Conservation (phyloP, 2,797 vertebrate species). For the Megalops cyprinoides region DNA sequence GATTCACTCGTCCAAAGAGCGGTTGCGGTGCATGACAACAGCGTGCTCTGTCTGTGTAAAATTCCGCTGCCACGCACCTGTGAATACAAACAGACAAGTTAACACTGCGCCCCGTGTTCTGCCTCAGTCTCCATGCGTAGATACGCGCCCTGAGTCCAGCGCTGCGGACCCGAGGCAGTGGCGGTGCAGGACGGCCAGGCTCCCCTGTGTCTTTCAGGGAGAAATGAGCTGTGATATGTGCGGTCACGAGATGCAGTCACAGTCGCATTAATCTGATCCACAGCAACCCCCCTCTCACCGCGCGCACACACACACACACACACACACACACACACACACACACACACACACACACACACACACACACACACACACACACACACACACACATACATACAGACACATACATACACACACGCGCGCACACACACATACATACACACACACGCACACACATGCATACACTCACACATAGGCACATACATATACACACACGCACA, state of each 20-base stretch:
- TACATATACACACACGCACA: constrained; percentile 44
- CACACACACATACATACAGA: constrained; percentile 46
- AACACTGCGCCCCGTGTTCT: too few relatives aligned
- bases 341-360: constrained; percentile 30
- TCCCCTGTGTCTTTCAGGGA: background rate
- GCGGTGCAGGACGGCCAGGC: background rate
- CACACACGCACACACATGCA: constrained; percentile 35
- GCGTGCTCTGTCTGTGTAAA: background rate
- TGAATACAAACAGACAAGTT: background rate
- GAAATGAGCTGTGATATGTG: constrained; percentile 12
- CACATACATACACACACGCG: constrained; percentile 44
- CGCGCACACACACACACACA: constrained; percentile 49
- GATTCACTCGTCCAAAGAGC: background rate
- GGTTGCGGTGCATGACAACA: background rate
- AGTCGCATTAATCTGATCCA: background rate
- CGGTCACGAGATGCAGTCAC: constrained; percentile 8
- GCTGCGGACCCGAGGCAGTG: background rate
- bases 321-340: constrained; percentile 43
- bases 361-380: constrained; percentile 26
- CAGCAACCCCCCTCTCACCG: constrained; percentile 31
- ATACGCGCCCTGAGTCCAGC: background rate
- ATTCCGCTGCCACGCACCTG: background rate
- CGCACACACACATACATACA: constrained; percentile 30
- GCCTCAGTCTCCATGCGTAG: too few relatives aligned
- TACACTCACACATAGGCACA: too few relatives aligned